Percentiles rank a stretch among this genome's conserved stretches.
These are phyloP conservation scores for Girardia tigrina DNA, from an alignment of 2,888 invertebrate species.

Conservation along the genomic window DNA sequence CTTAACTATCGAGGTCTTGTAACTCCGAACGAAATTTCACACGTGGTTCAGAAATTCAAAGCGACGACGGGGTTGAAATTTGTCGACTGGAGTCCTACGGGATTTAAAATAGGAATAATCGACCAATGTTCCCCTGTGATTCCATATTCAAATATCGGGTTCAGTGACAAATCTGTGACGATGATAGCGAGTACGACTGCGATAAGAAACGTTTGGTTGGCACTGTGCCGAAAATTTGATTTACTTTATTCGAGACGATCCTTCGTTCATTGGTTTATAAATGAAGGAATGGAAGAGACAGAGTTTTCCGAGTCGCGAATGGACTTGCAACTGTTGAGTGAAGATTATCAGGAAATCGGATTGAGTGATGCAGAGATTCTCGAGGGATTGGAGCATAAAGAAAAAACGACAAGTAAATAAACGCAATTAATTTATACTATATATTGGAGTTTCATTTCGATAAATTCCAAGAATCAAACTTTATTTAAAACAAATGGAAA, in stretches of 20 bases:
- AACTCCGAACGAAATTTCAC: background rate
- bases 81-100: conserved; percentile 56
- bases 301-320: conserved; percentile 38
- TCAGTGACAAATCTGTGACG: conserved; percentile 48
- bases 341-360: conserved; percentile 38
- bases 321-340: conserved; percentile 37
- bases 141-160: conserved; percentile 69
- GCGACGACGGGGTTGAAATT: conserved; percentile 40
- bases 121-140: conserved; percentile 63
- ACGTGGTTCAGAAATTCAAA: conserved; percentile 39
- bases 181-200: conserved; percentile 49
- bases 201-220: conserved; percentile 48
- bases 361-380: background rate
- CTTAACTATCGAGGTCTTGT: conserved; percentile 27
- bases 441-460: background rate
- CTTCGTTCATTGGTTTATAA: conserved; percentile 41
- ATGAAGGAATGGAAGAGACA: conserved; percentile 30
- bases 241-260: conserved; percentile 38
- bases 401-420: background rate
- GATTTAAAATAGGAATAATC: conserved; percentile 59
- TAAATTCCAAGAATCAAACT: background rate
- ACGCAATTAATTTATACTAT: background rate
- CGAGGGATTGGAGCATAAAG: background rate
- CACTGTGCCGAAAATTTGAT: conserved; percentile 41
- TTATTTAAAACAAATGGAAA: conserved; percentile 10